These are phyloP conservation scores for Drosophila pseudoananassae DNA, from an alignment of 1,140 invertebrate genomes.

Conservation along the genomic window DNA sequence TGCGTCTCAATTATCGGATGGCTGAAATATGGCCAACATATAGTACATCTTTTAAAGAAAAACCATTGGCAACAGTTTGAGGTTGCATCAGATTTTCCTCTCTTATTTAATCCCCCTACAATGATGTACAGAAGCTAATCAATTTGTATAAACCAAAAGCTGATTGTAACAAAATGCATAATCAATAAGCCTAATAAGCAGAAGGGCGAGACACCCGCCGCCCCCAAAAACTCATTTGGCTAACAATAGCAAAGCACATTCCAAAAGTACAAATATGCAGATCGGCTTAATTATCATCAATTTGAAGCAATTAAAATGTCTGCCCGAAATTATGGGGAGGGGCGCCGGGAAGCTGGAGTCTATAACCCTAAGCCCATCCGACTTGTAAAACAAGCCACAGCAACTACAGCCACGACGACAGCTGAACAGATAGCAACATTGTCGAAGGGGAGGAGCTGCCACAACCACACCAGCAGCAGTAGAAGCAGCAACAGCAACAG, in stretches of 20 bases:
- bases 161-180: conserved; percentile 65
- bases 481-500: conserved; percentile 40
- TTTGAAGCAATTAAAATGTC: conserved; percentile 80
- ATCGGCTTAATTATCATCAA: conserved; percentile 82
- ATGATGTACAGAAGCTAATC: conserved; percentile 34
- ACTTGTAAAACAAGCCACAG: conserved; percentile 76
- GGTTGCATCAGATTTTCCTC: background rate
- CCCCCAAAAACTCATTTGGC: conserved; percentile 56
- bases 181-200: conserved; percentile 63
- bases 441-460: conserved; percentile 43
- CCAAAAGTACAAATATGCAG: conserved; percentile 70
- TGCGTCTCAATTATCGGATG: no score
- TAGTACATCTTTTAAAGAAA: no score
- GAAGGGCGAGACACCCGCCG: background rate
- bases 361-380: conserved; percentile 58
- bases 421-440: conserved; percentile 74
- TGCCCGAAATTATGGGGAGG: conserved; percentile 26
- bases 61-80: background rate
- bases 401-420: conserved; percentile 66
- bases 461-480: background rate
- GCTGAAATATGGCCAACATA: no score
- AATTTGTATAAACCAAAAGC: conserved; percentile 49
- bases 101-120: conserved; percentile 1
- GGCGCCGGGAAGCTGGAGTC: conserved; percentile 18
- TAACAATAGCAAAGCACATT: conserved; percentile 63